Base-by-base conservation (phyloP, 2,113 vertebrate species). In the Mystacornis crossleyi region DNA sequence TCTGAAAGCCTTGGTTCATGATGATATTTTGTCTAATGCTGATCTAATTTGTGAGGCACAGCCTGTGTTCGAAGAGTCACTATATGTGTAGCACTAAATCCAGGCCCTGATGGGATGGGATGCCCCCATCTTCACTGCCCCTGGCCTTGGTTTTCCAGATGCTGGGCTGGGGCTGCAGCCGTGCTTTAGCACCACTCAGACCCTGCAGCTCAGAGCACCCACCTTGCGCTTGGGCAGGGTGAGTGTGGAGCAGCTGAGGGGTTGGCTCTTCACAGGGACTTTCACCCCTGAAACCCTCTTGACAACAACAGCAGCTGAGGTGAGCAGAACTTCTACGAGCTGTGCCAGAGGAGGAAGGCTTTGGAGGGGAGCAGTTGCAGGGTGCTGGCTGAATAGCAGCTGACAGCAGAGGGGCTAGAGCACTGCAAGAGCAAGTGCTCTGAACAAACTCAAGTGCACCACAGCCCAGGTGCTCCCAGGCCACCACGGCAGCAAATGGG, bases 181-280 rank as follows among this genome's bases (percentile, higher is more conserved):
- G 0, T 26, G 58, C 10, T 91, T 72, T 57, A 38, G n/a, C n/a
- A 50, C 12, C 1, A 0, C 24, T 21, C 0, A 0, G 8, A 60
- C 23, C 45, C 60, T 16, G 28, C 53, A 45, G 34, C 34, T 43
- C 71, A 24, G 70, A 4, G n/a, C 51, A 40, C 28, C 55, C 36
- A 29, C 24, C 69, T 58, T 1, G 1, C 42, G 15, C 31, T 29
- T 0, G 11, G 65, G 51, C 47, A 53, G 65, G 10, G 33, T 34
- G 42, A 4, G 2, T 4, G 24, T 36, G 43, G 15, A 69, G 47
- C 31, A 75, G 42, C 19, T 15, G 20, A 34, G n/a, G 38, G 25
- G 18, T 25, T 42, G 75, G 42, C 40, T 33, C 47, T 47, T 58
- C 21, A 0, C 57, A 20, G 58, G 25, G 36, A 13, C 24, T 84